A percentile compares a stretch with the other conserved stretches of the same genome.
These are phyloP conservation scores for Pteromalus puparum DNA, from an alignment of 1,140 invertebrate species.

Conservation along the genomic window DNA sequence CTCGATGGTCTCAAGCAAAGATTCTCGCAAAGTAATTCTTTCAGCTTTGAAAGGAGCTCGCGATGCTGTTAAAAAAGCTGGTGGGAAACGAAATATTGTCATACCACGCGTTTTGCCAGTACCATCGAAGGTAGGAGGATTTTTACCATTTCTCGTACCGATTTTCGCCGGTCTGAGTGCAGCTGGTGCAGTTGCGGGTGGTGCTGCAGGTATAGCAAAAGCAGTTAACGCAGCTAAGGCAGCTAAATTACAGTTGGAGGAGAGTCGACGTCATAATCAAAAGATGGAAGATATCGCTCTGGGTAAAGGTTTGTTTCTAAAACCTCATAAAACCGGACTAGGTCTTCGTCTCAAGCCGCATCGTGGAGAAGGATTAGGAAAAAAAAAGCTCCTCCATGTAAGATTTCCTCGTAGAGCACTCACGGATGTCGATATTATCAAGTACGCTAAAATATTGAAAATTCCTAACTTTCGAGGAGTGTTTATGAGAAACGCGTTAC, in stretches of 20 bases:
- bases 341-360: background rate
- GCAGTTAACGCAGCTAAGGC: background rate
- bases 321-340: no score
- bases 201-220: background rate
- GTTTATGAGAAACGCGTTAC: slow-evolving; percentile 60
- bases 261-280: background rate
- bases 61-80: slow-evolving; percentile 33
- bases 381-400: background rate
- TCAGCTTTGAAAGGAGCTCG: slow-evolving; percentile 48
- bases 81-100: slow-evolving; percentile 16
- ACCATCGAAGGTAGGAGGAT: slow-evolving; percentile 35
- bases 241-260: background rate
- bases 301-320: no score
- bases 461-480: slow-evolving; percentile 61
- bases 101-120: slow-evolving; percentile 41
- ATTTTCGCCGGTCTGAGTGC: background rate
- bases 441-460: slow-evolving; percentile 57
- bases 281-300: no score
- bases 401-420: slow-evolving; percentile 59
- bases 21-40: slow-evolving; percentile 46
- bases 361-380: background rate
- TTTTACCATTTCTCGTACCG: slow-evolving; percentile 29
- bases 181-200: background rate
- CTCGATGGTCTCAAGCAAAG: slow-evolving; percentile 39
- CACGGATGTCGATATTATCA: slow-evolving; percentile 57